Base-by-base conservation (phyloP, 2,888 invertebrate species). In the Ditula angustiorana region DNA sequence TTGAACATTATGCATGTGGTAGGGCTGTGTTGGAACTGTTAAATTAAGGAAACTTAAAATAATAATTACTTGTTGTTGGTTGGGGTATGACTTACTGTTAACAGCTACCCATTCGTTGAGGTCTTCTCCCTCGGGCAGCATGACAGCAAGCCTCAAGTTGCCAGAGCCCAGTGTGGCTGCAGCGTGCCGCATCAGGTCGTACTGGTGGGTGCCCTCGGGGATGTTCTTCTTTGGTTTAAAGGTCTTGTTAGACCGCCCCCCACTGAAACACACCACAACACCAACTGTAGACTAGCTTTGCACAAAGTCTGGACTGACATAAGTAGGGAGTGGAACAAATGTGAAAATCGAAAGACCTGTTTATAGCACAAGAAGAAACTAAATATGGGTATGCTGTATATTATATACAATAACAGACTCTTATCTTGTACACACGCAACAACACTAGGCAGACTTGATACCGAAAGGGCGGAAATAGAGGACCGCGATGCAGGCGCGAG, bases 51-150 rank as follows among this genome's bases (percentile, higher is more conserved):
- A n/a, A n/a, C n/a, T n/a, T n/a, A 13, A 10, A 2, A 47, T 8
- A 30, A n/a, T 10, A 7, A 33, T 19, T 2, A 16, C n/a, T n/a
- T n/a, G n/a, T n/a, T n/a, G n/a, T n/a, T n/a, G 11, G 1, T 7
- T 4, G 21, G 4, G 13, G 1, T 35, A 13, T 23, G 19, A 28
- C 98, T 95, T 90, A 98, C 99, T 99, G 87, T 99, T 99, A 49
- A 99, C 99, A 61, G 99, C 99, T 44, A 99, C 98, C 99, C 99
- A 99, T 94, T 99, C 99, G 83, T 99, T 99, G 71, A 99, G 95
- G 92, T 99, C 99, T 92, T 99, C 99, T 35, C 99, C 99, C 88
- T 99, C 99, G 0, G 99, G 99, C 74, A 99, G 93, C 95, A 98
- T 96, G 61, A 99, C 99, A 47, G 99, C 99, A 69, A 98, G 95